Evolutionary conservation across 2,113 vertebrate species (phyloP).

Genomic region (Triplophysa dalaica): DNA sequence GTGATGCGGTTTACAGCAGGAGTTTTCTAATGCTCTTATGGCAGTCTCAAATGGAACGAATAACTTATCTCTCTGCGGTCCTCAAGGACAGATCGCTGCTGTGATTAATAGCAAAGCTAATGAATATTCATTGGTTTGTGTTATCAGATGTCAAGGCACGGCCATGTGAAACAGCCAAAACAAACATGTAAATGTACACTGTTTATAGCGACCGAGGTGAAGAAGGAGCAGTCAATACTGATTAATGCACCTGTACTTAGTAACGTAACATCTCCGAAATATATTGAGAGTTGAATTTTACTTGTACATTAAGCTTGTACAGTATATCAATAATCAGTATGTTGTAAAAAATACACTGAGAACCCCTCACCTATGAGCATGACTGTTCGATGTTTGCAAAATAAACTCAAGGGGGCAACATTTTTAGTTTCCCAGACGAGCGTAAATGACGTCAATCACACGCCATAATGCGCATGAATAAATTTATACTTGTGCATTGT

Average conservation of each 20-base stretch:
- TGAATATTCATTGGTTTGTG: constrained; percentile 28
- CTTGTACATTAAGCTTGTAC: too few relatives aligned
- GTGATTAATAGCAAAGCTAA: constrained; percentile 38
- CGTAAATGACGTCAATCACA: too few relatives aligned
- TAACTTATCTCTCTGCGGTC: constrained; percentile 25
- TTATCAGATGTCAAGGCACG: constrained; percentile 15
- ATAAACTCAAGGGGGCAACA: too few relatives aligned
- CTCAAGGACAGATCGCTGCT: constrained; percentile 28
- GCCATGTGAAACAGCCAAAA: constrained; percentile 3
- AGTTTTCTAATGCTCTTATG: not conserved
- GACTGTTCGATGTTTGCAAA: too few relatives aligned
- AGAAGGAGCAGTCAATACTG: not conserved
- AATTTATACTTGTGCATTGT: too few relatives aligned
- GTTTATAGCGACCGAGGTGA: constrained; percentile 12
- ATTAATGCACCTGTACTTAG: not conserved
- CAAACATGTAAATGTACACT: constrained; percentile 18
- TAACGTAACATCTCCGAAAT: not conserved
- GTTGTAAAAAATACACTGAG: too few relatives aligned
- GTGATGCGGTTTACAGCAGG: not conserved
- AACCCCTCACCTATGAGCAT: too few relatives aligned
- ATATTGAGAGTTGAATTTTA: too few relatives aligned
- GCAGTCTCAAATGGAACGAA: not conserved
- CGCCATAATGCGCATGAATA: too few relatives aligned
- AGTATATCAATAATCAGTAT: too few relatives aligned
- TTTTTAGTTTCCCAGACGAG: too few relatives aligned